These are phyloP conservation scores for Galaxias olidus DNA, from an alignment of 2,797 vertebrate genomes.

Conservation along the genomic window DNA sequence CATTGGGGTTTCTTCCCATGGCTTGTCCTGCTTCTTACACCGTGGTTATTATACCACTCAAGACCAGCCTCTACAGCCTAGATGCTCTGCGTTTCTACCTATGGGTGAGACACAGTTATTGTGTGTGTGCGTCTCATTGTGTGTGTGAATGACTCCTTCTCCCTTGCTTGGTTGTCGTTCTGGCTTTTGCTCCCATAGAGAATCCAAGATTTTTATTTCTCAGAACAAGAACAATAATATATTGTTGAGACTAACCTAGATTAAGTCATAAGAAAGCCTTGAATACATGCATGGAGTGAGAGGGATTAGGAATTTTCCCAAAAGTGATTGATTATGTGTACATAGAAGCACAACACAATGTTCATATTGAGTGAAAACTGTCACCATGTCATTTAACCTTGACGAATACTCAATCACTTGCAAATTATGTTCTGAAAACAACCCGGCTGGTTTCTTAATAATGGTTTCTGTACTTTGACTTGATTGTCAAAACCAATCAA, in stretches of 20 bases:
- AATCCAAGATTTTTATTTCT: too few species aligned
- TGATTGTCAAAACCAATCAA: too few species aligned
- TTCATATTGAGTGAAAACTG: background rate
- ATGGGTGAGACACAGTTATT: slow-evolving; percentile 71
- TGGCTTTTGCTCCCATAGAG: too few species aligned
- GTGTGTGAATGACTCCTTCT: background rate
- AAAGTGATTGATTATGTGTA: background rate
- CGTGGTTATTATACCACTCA: slow-evolving; percentile 79
- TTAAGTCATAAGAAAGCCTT: too few species aligned
- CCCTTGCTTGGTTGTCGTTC: too few species aligned
- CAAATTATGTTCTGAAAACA: too few species aligned
- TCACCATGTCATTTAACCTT: background rate
- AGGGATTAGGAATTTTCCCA: background rate
- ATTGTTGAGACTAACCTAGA: too few species aligned
- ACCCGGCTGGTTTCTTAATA: too few species aligned
- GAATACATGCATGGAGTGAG: background rate
- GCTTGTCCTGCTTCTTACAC: slow-evolving; percentile 75
- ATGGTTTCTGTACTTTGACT: too few species aligned
- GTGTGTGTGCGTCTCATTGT: slow-evolving; percentile 11
- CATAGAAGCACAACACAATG: background rate
- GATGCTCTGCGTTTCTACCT: slow-evolving; percentile 79
- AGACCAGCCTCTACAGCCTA: slow-evolving; percentile 72
- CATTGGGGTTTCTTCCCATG: slow-evolving; percentile 62
- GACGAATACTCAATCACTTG: background rate
- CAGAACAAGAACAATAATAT: too few species aligned